Percentiles rank a stretch among this genome's conserved stretches.
Conservation (phyloP, 2,888 invertebrate species). For the Drosophila kambysellisi region DNA sequence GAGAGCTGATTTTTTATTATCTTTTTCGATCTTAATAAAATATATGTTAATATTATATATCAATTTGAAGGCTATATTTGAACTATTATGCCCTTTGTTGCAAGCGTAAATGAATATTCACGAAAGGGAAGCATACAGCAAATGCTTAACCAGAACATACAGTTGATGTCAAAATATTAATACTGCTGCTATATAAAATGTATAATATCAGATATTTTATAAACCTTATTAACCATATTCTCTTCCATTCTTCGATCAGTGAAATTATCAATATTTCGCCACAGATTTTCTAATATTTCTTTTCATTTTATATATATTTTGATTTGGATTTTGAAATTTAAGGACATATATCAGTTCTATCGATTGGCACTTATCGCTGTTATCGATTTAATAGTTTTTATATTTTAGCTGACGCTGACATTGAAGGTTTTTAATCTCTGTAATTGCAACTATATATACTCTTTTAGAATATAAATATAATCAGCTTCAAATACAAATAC, state of each 20-base stretch:
- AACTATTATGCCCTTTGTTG: not conserved
- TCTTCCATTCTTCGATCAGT: not conserved
- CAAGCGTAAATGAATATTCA: not conserved
- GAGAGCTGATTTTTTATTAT: not conserved
- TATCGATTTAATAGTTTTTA: not conserved
- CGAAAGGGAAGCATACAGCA: not conserved
- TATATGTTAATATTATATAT: not conserved
- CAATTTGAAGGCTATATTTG: not conserved
- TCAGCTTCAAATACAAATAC: not conserved
- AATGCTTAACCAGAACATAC: not conserved
- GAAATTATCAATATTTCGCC: not conserved
- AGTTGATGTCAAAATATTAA: not conserved
- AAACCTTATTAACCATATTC: not conserved
- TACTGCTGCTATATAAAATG: not conserved
- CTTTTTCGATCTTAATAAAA: not conserved
- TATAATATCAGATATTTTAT: not conserved
- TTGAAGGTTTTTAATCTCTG: not conserved
- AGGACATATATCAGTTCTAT: not conserved
- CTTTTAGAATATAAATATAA: not conserved
- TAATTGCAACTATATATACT: not conserved
- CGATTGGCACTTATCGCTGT: not conserved
- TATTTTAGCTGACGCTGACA: not conserved
- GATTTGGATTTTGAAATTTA: not conserved
- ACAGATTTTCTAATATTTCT: not conserved
- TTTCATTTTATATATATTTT: not conserved